Base-by-base conservation (phyloP, 1,140 invertebrate genomes). In the Ptiloglossa arizonensis region DNA sequence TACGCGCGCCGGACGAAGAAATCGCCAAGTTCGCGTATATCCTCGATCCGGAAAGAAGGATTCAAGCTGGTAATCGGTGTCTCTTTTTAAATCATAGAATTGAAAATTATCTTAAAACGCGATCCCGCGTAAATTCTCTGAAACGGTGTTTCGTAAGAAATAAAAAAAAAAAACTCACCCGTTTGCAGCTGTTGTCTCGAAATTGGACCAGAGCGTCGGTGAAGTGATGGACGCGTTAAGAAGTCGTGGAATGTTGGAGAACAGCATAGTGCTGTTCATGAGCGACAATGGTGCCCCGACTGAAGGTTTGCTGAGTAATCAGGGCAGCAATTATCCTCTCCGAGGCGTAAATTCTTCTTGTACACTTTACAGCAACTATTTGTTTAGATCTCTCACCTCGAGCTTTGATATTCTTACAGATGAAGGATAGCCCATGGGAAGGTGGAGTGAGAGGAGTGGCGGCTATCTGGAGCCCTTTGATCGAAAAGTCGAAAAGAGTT, bases 321-420 rank as follows among this genome's bases (percentile, higher is more conserved):
- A 94, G 46, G 97, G 96, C 15, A 97, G 96, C 32, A 98, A 98
- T 93, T 98, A 95, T 93, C 97, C 97, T 50, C 92, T 98, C 0
- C 94, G 96, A 91, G 97, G 97, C 52, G 96, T 97, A 93, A 93
- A 88, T 83, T 11, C 35, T 60, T 75, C 27, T 48, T 38, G n/a
- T 3, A 41, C 35, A 22, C 3, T 27, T 22, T 6, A 22, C 6
- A 32, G 11, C 13, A 63, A 41, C 1, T 0, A 24, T 13, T 1
- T n/a, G 24, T 1, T 11, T 9, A 19, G 2, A 9, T n/a, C 6
- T 62, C 17, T 5, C 24, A 32, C 9, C 1, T 52, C 6, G 46
- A 59, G 38, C 0, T 50, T 9, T 41, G 11, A n/a, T 13, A 6
- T 72, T 62, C 72, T 80, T 89, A 9, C 71, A 95, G 95, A 93